Base-by-base conservation (phyloP, 2,888 invertebrate genomes). In the Tinea pellionella region DNA sequence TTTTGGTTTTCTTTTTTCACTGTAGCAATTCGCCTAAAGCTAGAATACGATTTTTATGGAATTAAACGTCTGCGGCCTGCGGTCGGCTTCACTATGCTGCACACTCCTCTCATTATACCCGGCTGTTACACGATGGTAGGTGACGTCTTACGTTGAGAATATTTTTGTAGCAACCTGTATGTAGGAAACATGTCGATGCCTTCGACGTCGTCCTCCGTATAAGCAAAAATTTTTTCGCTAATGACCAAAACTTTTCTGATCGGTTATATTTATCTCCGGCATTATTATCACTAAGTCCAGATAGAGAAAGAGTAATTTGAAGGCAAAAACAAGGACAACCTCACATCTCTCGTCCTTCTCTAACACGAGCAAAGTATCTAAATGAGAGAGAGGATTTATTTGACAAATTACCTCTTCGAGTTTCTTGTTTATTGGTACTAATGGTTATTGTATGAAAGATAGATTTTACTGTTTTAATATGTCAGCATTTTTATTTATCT, bases 351-450 rank as follows among this genome's bases (percentile, higher is more conserved):
- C 62, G 59, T 67, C 68, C 65, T 64, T 62, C 60, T 65, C 70
- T 63, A 64, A 65, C 70, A 67, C 65, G 6, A 13, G 37, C 24
- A 29, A 19, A 55, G 55, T 55, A 72, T 76, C 72, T 72, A 68
- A 69, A 71, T 69, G 68, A 37, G 73, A 71, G 70, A 66, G 63
- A n/a, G 80, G 82, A 82, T 83, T 80, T 80, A 76, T 81, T 82
- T 85, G 85, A 83, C 82, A 83, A 82, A 84, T 84, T 81, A 80
- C 82, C 80, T 82, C 81, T 78, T 77, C 76, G 70, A 72, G 77
- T 74, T 74, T 75, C 79, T 78, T 80, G 77, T 78, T 80, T 78
- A 71, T 67, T 62, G 61, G 41, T 55, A 8, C 19, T 24, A 55
- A 29, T 55, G 55, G 15, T 55, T 55, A n/a, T 24, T 29, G 55